Evolutionary conservation across 2,113 vertebrate genomes (phyloP), one percentile per base, ranked within the genome.

Genomic region (Mustela lutreola): DNA sequence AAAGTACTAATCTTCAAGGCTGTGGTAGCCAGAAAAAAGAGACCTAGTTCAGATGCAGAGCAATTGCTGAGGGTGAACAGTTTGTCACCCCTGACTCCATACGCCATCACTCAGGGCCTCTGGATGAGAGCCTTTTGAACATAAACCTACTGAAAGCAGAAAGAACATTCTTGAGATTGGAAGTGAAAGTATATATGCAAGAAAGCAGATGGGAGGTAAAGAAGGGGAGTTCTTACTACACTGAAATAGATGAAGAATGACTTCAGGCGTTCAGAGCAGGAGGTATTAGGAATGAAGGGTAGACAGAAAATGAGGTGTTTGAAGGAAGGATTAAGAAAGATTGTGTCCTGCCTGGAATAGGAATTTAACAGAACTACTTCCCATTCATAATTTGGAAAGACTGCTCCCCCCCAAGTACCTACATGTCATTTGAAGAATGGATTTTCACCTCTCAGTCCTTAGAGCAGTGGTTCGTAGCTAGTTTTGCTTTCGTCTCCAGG

Each of bases 1-100:
- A 89, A 87, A 97, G 73, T 91, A 26, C 82, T 97, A 16, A 96
- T 96, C 53, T 95, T 94, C 73, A 95, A 96, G 87, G 92, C 75
- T 96, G 53, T 89, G 71, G 67, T 95, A 92, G 48, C 84, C 67
- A 67, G 86, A 67, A 80, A 75, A 89, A 65, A 45, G 50, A 95
- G 65, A 81, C 93, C 73, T 84, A 82, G 33, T 93, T 89, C 39
- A 91, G 50, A 79, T 58, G 28, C 53, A 89, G 26, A 94, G 62
- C 81, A 85, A 78, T 93, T 90, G 63, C 78, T 86, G 39, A 65
- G 50, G 63, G 42, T 67, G 53, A 89, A 88, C 33, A 79, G 24
- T 78, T 86, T 70, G 36, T 85, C 76, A 50, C 42, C 26, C 26
- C 15, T 60, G 19, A 79, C 63, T 65, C 63, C 21, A 28, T 19